Evolutionary conservation across 2,113 vertebrate genomes (phyloP).

Genomic region (Cyphomyrus plagiostoma): DNA sequence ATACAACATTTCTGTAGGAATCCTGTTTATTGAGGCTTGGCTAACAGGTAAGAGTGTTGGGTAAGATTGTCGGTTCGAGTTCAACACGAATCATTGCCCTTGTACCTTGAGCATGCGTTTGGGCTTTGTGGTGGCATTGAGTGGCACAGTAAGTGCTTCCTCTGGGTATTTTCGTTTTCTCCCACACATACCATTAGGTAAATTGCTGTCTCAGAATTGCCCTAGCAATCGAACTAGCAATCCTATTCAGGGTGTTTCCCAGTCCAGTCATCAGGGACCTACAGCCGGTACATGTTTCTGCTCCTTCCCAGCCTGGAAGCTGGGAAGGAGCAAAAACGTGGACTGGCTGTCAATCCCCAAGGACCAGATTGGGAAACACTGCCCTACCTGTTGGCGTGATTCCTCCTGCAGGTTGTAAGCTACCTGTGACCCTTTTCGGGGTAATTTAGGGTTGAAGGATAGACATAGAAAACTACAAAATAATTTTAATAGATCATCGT

Average conservation of each 20-base stretch:
- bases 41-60: constrained; percentile 52
- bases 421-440: not conserved
- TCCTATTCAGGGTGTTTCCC: not conserved
- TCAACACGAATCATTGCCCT: not conserved
- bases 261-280: no score
- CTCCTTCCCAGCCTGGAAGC: no score
- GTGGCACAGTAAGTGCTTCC: not conserved
- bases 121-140: not conserved
- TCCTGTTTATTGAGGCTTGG: constrained; percentile 70
- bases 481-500: not conserved
- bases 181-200: not conserved
- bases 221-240: not conserved
- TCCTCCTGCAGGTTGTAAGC: not conserved
- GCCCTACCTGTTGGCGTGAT: not conserved
- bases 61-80: not conserved
- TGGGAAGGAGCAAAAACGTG: no score
- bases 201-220: not conserved
- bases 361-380: not conserved
- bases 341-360: not conserved
- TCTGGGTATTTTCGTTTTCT: not conserved
- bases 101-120: not conserved
- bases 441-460: not conserved
- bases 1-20: constrained; percentile 60
- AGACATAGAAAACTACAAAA: not conserved
- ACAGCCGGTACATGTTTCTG: not conserved